These are phyloP conservation scores for Macrosteles quadrilineatus DNA, from an alignment of 1,140 invertebrate species.

Conservation along the genomic window DNA sequence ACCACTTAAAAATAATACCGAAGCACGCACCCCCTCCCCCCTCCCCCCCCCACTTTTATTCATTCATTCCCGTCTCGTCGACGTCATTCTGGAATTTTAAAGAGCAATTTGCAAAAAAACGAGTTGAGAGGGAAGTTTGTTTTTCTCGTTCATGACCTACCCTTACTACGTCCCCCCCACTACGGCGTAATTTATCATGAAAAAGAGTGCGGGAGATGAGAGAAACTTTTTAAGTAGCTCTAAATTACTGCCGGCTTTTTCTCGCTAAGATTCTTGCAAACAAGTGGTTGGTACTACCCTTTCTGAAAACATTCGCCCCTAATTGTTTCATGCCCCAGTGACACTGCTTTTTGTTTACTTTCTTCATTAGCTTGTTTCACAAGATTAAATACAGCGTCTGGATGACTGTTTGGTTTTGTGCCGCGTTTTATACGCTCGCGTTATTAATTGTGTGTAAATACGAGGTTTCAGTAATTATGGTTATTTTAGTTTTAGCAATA, in stretches of 20 bases:
- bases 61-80: slow-evolving; percentile 36
- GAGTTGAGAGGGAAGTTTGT: slow-evolving; percentile 24
- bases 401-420: no score
- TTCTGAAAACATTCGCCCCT: slow-evolving; percentile 23
- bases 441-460: no score
- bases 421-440: no score
- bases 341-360: not conserved
- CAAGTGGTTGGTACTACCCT: slow-evolving; percentile 28
- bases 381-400: no score
- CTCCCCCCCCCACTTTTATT: slow-evolving; percentile 32
- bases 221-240: slow-evolving; percentile 41
- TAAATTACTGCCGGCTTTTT: slow-evolving; percentile 40
- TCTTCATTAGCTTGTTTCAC: no score
- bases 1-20: slow-evolving; percentile 30
- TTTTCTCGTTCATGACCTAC: slow-evolving; percentile 35
- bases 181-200: slow-evolving; percentile 36
- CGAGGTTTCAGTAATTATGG: no score
- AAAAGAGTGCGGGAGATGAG: slow-evolving; percentile 33
- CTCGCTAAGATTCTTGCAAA: slow-evolving; percentile 21
- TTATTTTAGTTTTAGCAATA: no score
- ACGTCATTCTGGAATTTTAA: slow-evolving; percentile 39
- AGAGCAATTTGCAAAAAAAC: slow-evolving; percentile 37
- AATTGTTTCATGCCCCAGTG: slow-evolving; percentile 12
- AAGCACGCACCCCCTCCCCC: slow-evolving; percentile 29
- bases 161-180: slow-evolving; percentile 30